Evolutionary conservation across 2,113 vertebrate species (phyloP).

Genomic region (Podarcis cretensis): DNA sequence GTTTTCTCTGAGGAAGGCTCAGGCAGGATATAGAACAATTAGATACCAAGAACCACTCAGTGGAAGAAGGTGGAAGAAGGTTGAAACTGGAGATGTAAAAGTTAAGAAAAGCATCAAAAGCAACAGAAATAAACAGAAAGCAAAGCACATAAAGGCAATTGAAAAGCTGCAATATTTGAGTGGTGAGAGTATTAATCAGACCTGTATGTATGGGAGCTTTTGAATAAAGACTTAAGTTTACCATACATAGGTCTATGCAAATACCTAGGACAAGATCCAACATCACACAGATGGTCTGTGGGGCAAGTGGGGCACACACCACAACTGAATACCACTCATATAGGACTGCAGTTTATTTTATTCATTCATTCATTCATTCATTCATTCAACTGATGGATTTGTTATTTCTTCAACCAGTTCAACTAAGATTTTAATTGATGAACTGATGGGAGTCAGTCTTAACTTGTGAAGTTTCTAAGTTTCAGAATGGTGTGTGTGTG

Average conservation of each 20-base stretch:
- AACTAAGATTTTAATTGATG: not conserved
- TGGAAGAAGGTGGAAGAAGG: constrained; percentile 3
- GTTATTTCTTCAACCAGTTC: not conserved
- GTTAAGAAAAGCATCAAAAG: not conserved
- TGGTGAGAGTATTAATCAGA: not conserved
- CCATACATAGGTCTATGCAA: not conserved
- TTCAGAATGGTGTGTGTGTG: not conserved
- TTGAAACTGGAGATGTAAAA: constrained; percentile 28
- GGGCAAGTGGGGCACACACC: too few species aligned
- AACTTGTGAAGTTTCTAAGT: too few species aligned
- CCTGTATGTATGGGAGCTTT: constrained; percentile 17
- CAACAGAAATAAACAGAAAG: not conserved
- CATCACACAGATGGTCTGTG: too few species aligned
- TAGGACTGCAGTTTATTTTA: not conserved
- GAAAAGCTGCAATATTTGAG: not conserved
- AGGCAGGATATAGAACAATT: constrained; percentile 40
- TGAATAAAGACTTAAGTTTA: not conserved
- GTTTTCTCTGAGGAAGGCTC: not conserved
- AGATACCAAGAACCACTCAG: constrained; percentile 14
- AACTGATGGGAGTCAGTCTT: not conserved
- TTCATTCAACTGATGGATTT: too few species aligned
- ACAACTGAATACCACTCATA: not conserved
- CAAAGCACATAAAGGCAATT: not conserved
- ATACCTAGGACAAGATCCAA: not conserved
- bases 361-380: too few species aligned